Evolutionary conservation across 2,888 invertebrate genomes (phyloP).

Genomic region (Parnassius mnemosyne): DNA sequence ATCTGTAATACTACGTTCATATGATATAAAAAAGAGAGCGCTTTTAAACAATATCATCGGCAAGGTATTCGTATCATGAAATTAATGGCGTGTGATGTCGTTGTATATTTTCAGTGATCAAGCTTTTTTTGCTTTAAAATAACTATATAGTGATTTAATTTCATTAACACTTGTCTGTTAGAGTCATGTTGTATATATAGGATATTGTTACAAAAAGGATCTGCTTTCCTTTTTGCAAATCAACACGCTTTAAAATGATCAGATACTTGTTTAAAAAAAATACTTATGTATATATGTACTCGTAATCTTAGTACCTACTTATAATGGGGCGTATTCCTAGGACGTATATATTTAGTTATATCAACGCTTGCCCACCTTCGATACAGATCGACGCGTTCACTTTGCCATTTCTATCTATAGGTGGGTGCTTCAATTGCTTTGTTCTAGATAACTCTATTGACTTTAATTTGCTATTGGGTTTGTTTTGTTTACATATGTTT

Average conservation of each 20-base stretch:
- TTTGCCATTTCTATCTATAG: conserved; percentile 56
- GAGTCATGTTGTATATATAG: neutral
- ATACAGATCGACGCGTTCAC: conserved; percentile 58
- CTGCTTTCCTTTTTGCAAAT: neutral
- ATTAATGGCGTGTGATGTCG: conserved; percentile 54
- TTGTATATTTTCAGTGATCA: conserved; percentile 18
- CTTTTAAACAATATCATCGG: conserved; percentile 51
- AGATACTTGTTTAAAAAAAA: too few species aligned
- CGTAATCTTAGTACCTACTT: too few species aligned
- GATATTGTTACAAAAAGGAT: too few species aligned
- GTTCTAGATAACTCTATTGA: conserved; percentile 33
- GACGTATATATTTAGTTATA: neutral
- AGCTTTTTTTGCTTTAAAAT: neutral
- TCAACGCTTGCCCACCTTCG: conserved; percentile 55
- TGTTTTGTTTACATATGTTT: too few species aligned
- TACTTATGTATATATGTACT: too few species aligned
- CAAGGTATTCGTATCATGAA: conserved; percentile 50
- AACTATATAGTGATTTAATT: too few species aligned
- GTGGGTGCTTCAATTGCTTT: conserved; percentile 66
- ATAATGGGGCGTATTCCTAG: too few species aligned
- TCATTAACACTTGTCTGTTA: too few species aligned
- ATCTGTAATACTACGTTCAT: conserved; percentile 63
- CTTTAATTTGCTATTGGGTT: neutral
- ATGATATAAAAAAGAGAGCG: conserved; percentile 52
- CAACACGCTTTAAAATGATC: too few species aligned